Evolutionary conservation across 2,888 invertebrate species (phyloP), one percentile per base, ranked within the genome.

Genomic region (Furcula furcula): DNA sequence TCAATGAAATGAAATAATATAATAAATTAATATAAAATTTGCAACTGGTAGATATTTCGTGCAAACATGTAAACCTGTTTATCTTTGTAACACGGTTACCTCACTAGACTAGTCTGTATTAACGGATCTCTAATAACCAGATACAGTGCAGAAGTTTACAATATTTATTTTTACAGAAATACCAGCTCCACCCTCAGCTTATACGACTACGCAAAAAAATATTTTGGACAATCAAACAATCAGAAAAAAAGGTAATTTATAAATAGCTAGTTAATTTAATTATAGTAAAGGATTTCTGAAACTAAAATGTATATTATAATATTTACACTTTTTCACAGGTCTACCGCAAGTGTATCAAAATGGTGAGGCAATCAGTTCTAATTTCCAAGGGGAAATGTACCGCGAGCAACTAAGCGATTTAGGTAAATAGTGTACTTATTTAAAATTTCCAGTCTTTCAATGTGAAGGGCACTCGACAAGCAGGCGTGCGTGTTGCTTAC

Each of bases 141-240:
- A n/a, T n/a, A n/a, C n/a, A n/a, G n/a, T n/a, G n/a, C n/a, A n/a
- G n/a, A n/a, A n/a, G n/a, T n/a, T n/a, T n/a, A n/a, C n/a, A n/a
- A n/a, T n/a, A n/a, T n/a, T n/a, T n/a, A n/a, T n/a, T n/a, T 4
- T 86, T 85, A 44, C 90, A 95, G 95, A 95, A 92, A 95, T 96
- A 79, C 94, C 95, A 14, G 94, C 95, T 3, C 95, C 95, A 2
- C 94, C 95, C 3, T 94, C 95, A 1, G 89, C 91, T n/a, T 90
- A 91, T 51, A 93, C 93, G 33, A 91, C 94, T 1, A 86, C 88
- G 7, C 81, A 72, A 47, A 85, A 80, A 56, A 56, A 80, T 11
- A 48, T 82, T 34, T 48, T 86, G 54, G 87, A 88, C 52, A 88
- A 88, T 53, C 84, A 86, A 62, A 88, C 87, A 16, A 76, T 84